Evolutionary conservation across 2,888 invertebrate species (phyloP).

Genomic region (Nomada fabriciana): DNA sequence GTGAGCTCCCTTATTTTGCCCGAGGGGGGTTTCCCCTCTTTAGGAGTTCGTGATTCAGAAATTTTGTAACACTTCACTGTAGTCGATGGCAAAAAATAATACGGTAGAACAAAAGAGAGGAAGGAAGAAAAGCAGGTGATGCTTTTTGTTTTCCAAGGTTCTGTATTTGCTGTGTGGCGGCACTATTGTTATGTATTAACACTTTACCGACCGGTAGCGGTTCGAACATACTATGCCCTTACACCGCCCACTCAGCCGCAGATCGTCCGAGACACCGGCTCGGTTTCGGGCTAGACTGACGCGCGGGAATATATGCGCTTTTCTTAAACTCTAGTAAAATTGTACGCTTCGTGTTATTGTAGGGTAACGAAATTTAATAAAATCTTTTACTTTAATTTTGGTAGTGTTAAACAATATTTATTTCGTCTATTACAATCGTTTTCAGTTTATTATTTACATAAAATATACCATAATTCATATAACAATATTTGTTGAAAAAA

Average conservation of each 20-base stretch:
- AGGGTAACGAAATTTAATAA: conserved; percentile 26
- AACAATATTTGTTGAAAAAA: not conserved
- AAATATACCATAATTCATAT: not conserved
- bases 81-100: too few relatives aligned
- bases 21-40: too few relatives aligned
- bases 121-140: too few relatives aligned
- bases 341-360: conserved; percentile 30
- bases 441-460: conserved; percentile 4
- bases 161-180: too few relatives aligned
- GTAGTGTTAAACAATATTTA: not conserved
- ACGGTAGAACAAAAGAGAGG: too few relatives aligned
- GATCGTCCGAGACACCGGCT: not conserved
- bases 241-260: not conserved
- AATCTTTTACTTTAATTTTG: conserved; percentile 14
- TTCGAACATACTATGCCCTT: too few relatives aligned
- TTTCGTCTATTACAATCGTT: conserved; percentile 7
- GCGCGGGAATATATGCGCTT: too few relatives aligned
- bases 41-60: too few relatives aligned
- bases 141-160: too few relatives aligned
- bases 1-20: too few relatives aligned
- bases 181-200: too few relatives aligned
- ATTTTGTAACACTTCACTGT: too few relatives aligned
- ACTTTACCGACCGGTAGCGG: not conserved
- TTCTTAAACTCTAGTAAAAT: conserved; percentile 12
- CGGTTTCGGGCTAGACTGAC: not conserved